Evolutionary conservation across 2,888 invertebrate genomes (phyloP).

Genomic region (Apamea sordens): DNA sequence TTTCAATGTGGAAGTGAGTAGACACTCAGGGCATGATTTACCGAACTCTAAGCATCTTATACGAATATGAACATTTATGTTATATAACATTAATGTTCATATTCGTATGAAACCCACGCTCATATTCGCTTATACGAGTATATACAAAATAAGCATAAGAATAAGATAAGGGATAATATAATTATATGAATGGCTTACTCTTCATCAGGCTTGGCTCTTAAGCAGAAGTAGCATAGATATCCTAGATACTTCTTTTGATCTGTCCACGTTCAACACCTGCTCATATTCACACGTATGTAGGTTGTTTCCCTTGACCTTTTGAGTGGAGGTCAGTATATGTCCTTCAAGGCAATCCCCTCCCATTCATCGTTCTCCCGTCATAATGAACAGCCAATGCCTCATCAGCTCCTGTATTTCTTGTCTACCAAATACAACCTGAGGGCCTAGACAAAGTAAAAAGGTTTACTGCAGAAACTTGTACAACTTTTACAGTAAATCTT

Average conservation of each 20-base stretch:
- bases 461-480: too few species aligned
- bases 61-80: background rate
- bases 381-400: background rate
- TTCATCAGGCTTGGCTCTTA: too few species aligned
- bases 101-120: too few species aligned
- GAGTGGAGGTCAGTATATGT: background rate
- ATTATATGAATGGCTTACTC: background rate
- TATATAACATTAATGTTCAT: too few species aligned
- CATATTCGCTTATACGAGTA: background rate
- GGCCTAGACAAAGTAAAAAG: background rate
- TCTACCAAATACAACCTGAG: background rate
- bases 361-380: background rate
- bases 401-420: background rate
- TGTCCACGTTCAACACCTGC: too few species aligned
- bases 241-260: background rate
- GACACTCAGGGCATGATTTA: background rate
- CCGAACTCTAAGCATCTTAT: background rate
- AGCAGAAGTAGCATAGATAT: background rate
- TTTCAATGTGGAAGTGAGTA: background rate
- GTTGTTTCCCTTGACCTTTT: constrained; percentile 27
- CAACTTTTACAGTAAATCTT: too few species aligned
- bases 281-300: too few species aligned
- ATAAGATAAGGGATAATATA: background rate
- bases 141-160: too few species aligned
- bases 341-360: too few species aligned